Evolutionary conservation across 2,113 vertebrate species (phyloP).

Genomic region (Vidua macroura): DNA sequence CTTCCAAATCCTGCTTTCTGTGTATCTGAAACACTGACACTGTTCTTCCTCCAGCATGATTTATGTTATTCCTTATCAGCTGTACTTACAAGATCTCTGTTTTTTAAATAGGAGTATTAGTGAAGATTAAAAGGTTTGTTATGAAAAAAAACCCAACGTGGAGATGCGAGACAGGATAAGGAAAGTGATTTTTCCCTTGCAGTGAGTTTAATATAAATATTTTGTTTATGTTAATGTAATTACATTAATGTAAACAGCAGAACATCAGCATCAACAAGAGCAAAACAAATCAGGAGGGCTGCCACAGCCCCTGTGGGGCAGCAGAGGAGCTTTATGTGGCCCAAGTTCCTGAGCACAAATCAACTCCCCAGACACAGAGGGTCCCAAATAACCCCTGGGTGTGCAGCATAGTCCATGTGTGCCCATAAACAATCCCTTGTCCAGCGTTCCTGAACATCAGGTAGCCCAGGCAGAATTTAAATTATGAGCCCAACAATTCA

Average conservation of each 20-base stretch:
- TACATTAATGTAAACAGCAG: neutral
- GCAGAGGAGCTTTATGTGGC: neutral
- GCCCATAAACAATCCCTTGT: neutral
- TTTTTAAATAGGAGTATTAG: neutral
- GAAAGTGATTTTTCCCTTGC: neutral
- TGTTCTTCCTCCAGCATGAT: neutral
- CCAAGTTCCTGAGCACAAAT: rapidly evolving
- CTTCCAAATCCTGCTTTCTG: neutral
- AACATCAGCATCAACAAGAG: neutral
- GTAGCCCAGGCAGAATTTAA: neutral
- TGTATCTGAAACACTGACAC: neutral
- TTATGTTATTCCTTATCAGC: neutral
- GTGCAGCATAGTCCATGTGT: neutral
- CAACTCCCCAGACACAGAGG: rapidly evolving
- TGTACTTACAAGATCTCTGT: neutral
- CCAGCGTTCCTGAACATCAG: neutral
- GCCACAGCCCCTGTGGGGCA: neutral
- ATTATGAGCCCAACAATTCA: neutral
- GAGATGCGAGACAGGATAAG: neutral
- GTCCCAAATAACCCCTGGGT: neutral
- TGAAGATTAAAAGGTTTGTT: neutral
- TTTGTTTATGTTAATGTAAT: slow-evolving; percentile 58
- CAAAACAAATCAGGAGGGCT: slow-evolving; percentile 4
- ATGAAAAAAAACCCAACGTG: neutral
- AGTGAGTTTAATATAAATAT: neutral